Conservation (phyloP, 1,140 invertebrate species). For the Drosophila truncata region DNA sequence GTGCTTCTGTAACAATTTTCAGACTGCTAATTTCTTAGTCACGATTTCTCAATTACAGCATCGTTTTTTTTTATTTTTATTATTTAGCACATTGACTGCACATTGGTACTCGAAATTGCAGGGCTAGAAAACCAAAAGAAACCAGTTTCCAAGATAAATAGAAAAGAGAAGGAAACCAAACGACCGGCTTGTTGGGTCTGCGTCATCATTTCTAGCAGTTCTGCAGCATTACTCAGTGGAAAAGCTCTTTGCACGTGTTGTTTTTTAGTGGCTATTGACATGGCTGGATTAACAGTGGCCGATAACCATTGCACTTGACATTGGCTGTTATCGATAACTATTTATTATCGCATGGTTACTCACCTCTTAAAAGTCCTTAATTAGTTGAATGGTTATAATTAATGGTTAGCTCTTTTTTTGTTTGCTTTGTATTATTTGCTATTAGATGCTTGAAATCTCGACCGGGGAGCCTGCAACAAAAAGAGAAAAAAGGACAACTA, state of each 20-base stretch:
- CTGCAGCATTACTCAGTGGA: slow-evolving; percentile 26
- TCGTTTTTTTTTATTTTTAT: slow-evolving; percentile 17
- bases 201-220: slow-evolving; percentile 26
- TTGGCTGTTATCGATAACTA: slow-evolving; percentile 12
- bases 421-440: slow-evolving; percentile 4
- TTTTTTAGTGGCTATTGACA: slow-evolving; percentile 11
- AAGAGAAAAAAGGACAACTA: background rate
- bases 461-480: slow-evolving; percentile 61
- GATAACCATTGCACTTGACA: slow-evolving; percentile 42
- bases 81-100: slow-evolving; percentile 21
- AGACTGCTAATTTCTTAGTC: slow-evolving; percentile 34
- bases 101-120: slow-evolving; percentile 35
- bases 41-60: slow-evolving; percentile 45
- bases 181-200: slow-evolving; percentile 24
- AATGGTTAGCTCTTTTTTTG: slow-evolving; percentile 12
- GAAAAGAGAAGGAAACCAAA: slow-evolving; percentile 9
- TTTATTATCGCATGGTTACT: slow-evolving; percentile 30
- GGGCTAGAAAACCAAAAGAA: slow-evolving; percentile 23
- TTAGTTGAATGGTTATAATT: slow-evolving; percentile 51
- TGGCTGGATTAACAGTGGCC: slow-evolving; percentile 10
- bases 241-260: slow-evolving; percentile 34
- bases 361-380: slow-evolving; percentile 80
- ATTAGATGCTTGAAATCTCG: slow-evolving; percentile 40
- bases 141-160: slow-evolving; percentile 31
- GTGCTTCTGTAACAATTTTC: slow-evolving; percentile 29